A percentile compares a stretch with the other conserved stretches of the same genome.
Evolutionary conservation across 1,140 invertebrate genomes (phyloP).

Genomic region (Cataglyphis hispanica): DNA sequence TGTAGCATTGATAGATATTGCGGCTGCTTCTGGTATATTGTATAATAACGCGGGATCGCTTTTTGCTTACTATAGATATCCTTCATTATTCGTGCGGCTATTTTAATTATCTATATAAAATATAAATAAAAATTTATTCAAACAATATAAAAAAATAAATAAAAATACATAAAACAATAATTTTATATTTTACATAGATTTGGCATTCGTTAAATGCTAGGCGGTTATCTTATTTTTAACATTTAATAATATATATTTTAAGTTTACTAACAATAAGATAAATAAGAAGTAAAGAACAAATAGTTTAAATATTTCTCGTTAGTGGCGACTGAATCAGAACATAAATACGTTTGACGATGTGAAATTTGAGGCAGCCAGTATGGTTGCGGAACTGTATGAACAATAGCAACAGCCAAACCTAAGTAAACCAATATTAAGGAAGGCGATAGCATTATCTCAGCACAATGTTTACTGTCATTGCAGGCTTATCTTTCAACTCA

Average conservation of each 20-base stretch:
- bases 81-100: conserved; percentile 20
- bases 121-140: too few relatives aligned
- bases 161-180: too few relatives aligned
- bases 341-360: conserved; percentile 97
- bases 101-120: too few relatives aligned
- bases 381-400: conserved; percentile 95
- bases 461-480: conserved; percentile 99
- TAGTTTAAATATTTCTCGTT: too few relatives aligned
- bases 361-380: conserved; percentile 97
- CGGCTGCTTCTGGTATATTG: conserved; percentile 75
- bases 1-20: conserved; percentile 75
- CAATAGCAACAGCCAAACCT: conserved; percentile 94
- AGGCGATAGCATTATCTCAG: conserved; percentile 97
- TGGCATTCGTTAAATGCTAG: too few relatives aligned
- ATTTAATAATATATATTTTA: too few relatives aligned
- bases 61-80: conserved; percentile 68
- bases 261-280: too few relatives aligned
- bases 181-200: too few relatives aligned
- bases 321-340: conserved; percentile 96
- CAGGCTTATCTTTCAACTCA: conserved; percentile 97
- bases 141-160: too few relatives aligned
- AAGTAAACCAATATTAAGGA: conserved; percentile 95
- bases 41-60: conserved; percentile 60
- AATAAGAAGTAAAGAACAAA: too few relatives aligned
- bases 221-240: too few relatives aligned